phyloP scores from a whole-genome alignment of 2,888 invertebrate species.

The Deroplatys truncata region DNA sequence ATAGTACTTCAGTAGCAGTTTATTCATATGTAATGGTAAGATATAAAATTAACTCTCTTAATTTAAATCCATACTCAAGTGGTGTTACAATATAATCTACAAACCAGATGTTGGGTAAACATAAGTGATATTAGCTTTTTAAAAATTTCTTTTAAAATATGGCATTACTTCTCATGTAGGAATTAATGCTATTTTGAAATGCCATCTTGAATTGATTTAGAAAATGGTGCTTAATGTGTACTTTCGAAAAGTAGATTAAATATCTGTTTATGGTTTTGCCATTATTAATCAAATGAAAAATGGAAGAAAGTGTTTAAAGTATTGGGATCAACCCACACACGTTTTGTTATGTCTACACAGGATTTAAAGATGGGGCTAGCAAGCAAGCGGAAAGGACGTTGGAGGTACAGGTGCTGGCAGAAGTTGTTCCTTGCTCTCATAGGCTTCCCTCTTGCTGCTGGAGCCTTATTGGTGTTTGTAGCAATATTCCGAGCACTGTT shows the following conservation, averaged over 20 bases:
- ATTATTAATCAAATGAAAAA: background rate
- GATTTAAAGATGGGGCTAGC: slow-evolving; percentile 26
- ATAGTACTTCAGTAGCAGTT: background rate
- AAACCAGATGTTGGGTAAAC: background rate
- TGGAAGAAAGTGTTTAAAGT: background rate
- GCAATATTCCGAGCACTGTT: slow-evolving; percentile 28
- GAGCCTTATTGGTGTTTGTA: slow-evolving; percentile 22
- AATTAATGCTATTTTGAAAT: background rate
- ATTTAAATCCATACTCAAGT: background rate
- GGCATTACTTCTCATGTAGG: background rate
- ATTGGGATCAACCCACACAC: background rate
- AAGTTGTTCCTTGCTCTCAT: slow-evolving; percentile 28
- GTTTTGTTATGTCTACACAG: slow-evolving; percentile 13
- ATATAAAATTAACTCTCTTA: background rate
- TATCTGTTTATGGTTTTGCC: background rate
- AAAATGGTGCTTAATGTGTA: background rate
- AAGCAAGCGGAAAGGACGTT: slow-evolving; percentile 29
- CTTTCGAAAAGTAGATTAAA: background rate
- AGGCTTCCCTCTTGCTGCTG: slow-evolving; percentile 27
- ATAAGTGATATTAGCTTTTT: background rate
- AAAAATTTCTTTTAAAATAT: background rate
- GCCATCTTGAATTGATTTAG: background rate
- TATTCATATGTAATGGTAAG: background rate
- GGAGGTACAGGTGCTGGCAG: slow-evolving; percentile 30
- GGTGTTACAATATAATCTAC: background rate